A percentile compares a stretch with the other conserved stretches of the same genome.
Evolutionary conservation across 2,888 invertebrate genomes (phyloP).

Genomic region (Noctua janthina): DNA sequence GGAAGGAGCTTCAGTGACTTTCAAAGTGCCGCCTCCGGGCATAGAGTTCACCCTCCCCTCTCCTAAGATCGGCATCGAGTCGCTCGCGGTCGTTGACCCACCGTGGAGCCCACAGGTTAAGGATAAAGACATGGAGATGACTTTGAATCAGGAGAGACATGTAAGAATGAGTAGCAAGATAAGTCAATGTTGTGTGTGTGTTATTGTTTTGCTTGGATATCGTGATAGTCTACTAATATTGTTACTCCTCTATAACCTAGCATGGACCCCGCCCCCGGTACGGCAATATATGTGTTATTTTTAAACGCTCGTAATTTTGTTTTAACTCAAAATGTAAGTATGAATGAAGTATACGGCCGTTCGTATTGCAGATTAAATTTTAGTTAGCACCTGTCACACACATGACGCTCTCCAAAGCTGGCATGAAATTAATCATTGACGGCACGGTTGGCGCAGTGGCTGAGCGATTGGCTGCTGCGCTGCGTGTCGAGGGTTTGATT

Average conservation of each 20-base stretch:
- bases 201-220: conserved; percentile 32
- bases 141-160: conserved; percentile 99
- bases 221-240: conserved; percentile 9
- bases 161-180: conserved; percentile 87
- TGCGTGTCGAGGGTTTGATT: neutral
- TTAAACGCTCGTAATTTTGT: conserved; percentile 29
- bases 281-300: conserved; percentile 19
- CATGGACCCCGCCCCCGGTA: conserved; percentile 36
- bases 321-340: conserved; percentile 42
- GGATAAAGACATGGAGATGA: conserved; percentile 99
- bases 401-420: neutral
- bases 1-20: conserved; percentile 98
- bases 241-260: conserved; percentile 35
- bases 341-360: conserved; percentile 7
- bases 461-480: neutral
- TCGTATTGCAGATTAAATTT: neutral
- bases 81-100: conserved; percentile 98
- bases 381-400: neutral
- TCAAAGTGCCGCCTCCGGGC: conserved; percentile 99
- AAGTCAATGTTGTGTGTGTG: conserved; percentile 32
- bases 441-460: too few relatives aligned
- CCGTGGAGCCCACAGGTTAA: conserved; percentile 99
- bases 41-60: conserved; percentile 99
- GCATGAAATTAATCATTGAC: neutral
- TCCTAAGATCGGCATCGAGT: conserved; percentile 99